Percentiles rank a stretch among this genome's conserved stretches.
Evolutionary conservation across 2,113 vertebrate genomes (phyloP).

Genomic region (Apodemus speciosus): DNA sequence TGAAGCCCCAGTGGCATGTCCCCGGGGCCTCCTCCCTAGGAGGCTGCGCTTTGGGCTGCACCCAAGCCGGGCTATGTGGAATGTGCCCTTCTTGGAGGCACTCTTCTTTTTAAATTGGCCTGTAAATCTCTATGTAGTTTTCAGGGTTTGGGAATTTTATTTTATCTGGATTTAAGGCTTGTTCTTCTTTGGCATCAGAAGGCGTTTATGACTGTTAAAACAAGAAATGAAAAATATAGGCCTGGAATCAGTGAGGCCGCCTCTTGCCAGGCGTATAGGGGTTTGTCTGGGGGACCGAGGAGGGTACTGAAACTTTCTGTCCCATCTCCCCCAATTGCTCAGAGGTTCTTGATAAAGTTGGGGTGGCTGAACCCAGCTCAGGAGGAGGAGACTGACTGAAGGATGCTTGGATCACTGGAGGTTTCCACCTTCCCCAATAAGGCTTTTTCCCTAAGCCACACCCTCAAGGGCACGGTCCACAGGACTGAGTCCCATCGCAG

Average conservation of each 20-base stretch:
- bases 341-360: background rate
- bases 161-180: constrained; percentile 85
- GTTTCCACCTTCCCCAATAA: background rate
- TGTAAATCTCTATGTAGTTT: constrained; percentile 79
- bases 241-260: constrained; percentile 73
- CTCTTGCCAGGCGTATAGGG: constrained; percentile 72
- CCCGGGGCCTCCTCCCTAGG: background rate
- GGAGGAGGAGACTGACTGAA: background rate
- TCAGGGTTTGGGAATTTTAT: constrained; percentile 83
- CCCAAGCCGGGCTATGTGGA: constrained; percentile 52
- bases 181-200: constrained; percentile 82
- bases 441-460: background rate
- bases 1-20: too few species aligned
- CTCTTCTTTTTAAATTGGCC: constrained; percentile 79
- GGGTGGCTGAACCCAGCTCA: background rate
- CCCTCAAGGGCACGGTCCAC: background rate
- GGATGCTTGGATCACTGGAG: background rate
- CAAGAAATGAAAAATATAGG: constrained; percentile 82
- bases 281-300: constrained; percentile 66
- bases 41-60: constrained; percentile 56
- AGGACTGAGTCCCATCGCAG: background rate
- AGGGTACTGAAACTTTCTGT: constrained; percentile 54
- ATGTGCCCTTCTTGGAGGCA: constrained; percentile 75
- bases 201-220: constrained; percentile 85
- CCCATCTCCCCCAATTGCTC: background rate